Evolutionary conservation across 2,113 vertebrate genomes (phyloP).

Genomic region (Dicerorhinus sumatrensis): DNA sequence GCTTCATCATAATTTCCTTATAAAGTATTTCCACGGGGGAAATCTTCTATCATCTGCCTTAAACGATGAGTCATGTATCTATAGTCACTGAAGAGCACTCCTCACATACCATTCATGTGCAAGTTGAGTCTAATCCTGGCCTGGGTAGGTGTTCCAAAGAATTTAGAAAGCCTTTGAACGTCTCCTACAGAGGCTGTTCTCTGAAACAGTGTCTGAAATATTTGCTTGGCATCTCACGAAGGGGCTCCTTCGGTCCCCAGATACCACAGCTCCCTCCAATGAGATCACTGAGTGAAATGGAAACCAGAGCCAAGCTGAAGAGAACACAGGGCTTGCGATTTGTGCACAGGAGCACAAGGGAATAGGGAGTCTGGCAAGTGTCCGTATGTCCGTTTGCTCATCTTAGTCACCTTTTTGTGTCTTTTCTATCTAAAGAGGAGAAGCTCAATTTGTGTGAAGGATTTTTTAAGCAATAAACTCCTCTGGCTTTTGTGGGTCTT

Average conservation of each 20-base stretch:
- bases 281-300: neutral
- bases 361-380: neutral
- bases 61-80: slow-evolving; percentile 71
- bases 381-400: neutral
- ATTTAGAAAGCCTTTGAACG: slow-evolving; percentile 54
- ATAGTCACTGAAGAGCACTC: neutral
- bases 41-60: slow-evolving; percentile 55
- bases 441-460: neutral
- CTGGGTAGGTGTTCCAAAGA: slow-evolving; percentile 63
- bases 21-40: slow-evolving; percentile 60
- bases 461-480: neutral
- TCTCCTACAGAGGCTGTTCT: neutral
- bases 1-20: slow-evolving; percentile 68
- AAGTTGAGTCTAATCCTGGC: slow-evolving; percentile 27
- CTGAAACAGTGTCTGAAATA: neutral
- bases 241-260: neutral
- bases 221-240: neutral
- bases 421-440: slow-evolving; percentile 1
- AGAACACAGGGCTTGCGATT: neutral
- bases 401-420: neutral
- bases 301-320: neutral
- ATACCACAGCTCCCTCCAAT: slow-evolving; percentile 11
- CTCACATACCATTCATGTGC: slow-evolving; percentile 26
- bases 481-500: neutral
- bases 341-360: neutral